These are phyloP conservation scores for Ormyrus pomaceus DNA, from an alignment of 2,888 invertebrate species.

Conservation along the genomic window DNA sequence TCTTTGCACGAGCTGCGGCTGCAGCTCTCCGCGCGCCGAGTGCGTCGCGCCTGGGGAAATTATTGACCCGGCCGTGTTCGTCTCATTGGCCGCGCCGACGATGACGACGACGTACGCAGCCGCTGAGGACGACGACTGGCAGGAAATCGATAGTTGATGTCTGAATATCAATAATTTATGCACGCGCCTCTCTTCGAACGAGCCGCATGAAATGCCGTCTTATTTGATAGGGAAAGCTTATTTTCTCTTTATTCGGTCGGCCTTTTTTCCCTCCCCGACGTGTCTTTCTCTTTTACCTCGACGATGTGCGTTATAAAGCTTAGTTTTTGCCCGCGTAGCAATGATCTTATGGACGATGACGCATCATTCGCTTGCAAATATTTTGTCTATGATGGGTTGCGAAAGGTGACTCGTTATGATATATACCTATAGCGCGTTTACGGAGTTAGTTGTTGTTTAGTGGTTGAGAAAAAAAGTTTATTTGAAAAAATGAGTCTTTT, in stretches of 20 bases:
- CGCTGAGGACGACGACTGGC: constrained; percentile 5
- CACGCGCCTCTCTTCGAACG: background rate
- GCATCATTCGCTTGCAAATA: background rate
- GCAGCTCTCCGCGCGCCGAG: background rate
- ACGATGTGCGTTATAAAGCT: background rate
- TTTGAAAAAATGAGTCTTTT: no score
- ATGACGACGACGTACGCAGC: constrained; percentile 3
- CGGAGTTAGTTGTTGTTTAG: no score
- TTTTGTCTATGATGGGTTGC: no score
- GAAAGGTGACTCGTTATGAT: no score
- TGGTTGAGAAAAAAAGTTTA: no score
- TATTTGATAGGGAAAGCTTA: constrained; percentile 31
- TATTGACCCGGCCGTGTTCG: constrained; percentile 26
- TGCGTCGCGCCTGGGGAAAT: constrained; percentile 27
- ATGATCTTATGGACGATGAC: constrained; percentile 13
- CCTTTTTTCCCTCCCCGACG: background rate
- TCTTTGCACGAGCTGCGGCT: no score
- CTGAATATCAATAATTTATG: constrained; percentile 53
- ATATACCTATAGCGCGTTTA: no score
- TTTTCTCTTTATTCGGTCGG: constrained; percentile 15
- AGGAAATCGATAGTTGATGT: constrained; percentile 50
- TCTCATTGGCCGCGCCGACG: background rate
- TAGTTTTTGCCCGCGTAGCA: background rate
- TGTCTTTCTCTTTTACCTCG: background rate
- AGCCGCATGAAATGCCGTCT: constrained; percentile 16